Evolutionary conservation across 2,888 invertebrate species (phyloP).

Genomic region (Caenorhabditis drosophilae): DNA sequence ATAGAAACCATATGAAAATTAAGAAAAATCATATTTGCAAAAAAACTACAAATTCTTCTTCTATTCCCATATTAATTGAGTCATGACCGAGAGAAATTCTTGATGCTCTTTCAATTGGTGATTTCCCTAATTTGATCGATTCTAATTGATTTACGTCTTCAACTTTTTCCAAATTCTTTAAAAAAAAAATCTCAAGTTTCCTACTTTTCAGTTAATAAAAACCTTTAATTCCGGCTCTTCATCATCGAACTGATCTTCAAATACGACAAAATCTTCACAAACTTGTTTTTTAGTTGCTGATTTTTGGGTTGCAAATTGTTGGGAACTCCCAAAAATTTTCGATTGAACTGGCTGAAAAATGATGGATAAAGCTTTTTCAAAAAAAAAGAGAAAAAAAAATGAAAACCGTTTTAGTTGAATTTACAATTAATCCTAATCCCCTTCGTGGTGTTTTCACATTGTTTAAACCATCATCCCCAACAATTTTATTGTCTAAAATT

Average conservation of each 20-base stretch:
- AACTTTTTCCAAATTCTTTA: not conserved
- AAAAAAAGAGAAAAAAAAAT: not conserved
- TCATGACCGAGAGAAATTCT: not conserved
- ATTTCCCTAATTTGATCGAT: not conserved
- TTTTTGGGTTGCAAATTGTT: not conserved
- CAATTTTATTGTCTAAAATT: too few species aligned
- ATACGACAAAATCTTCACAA: not conserved
- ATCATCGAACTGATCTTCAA: not conserved
- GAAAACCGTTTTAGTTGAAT: conserved; percentile 15
- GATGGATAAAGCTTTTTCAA: too few species aligned
- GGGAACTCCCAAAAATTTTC: not conserved
- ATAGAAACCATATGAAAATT: too few species aligned
- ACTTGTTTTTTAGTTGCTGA: not conserved
- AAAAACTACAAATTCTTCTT: not conserved
- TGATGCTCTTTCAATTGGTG: conserved; percentile 3
- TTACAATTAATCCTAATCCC: conserved; percentile 25
- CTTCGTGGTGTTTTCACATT: conserved; percentile 17
- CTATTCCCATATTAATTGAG: not conserved
- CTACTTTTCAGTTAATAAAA: too few species aligned
- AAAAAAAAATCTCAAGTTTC: not conserved
- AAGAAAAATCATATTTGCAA: too few species aligned
- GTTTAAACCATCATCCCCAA: too few species aligned
- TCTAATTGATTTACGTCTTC: not conserved
- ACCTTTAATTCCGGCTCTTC: too few species aligned
- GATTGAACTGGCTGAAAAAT: not conserved